Conservation (phyloP, 2,113 vertebrate genomes). For the Cygnus buccinator region DNA sequence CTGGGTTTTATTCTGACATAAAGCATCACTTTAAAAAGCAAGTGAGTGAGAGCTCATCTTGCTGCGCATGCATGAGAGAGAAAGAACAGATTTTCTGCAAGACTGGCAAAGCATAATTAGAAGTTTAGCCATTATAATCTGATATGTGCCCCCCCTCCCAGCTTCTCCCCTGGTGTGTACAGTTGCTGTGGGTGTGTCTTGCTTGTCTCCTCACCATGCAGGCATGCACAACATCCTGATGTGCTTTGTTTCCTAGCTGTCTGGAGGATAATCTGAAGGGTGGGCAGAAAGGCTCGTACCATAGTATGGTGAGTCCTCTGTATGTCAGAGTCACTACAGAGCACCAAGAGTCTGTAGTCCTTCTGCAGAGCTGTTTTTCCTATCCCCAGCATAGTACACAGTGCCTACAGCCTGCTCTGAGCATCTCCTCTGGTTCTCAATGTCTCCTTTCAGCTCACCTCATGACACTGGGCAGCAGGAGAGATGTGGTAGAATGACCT, state of each 20-base stretch:
- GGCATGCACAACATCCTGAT: rapidly evolving
- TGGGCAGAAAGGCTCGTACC: neutral
- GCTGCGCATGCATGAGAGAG: neutral
- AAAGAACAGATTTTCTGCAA: neutral
- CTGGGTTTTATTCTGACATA: neutral
- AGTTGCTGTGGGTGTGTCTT: neutral
- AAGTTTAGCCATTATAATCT: neutral
- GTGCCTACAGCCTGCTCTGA: neutral
- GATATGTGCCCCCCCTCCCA: neutral
- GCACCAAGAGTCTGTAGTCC: neutral
- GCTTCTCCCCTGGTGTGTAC: neutral
- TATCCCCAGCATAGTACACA: neutral
- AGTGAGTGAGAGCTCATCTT: neutral
- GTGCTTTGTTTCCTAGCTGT: rapidly evolving
- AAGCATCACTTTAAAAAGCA: neutral
- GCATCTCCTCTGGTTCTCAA: neutral
- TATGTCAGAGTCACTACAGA: neutral
- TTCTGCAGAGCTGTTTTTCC: neutral
- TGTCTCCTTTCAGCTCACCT: neutral
- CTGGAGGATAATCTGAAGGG: neutral
- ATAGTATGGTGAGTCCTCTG: neutral
- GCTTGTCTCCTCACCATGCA: rapidly evolving
- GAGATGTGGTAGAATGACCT: neutral
- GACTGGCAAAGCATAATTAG: neutral
- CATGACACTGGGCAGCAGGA: neutral